These are phyloP conservation scores for Euura lappo DNA, from an alignment of 1,140 invertebrate species.

Conservation along the genomic window DNA sequence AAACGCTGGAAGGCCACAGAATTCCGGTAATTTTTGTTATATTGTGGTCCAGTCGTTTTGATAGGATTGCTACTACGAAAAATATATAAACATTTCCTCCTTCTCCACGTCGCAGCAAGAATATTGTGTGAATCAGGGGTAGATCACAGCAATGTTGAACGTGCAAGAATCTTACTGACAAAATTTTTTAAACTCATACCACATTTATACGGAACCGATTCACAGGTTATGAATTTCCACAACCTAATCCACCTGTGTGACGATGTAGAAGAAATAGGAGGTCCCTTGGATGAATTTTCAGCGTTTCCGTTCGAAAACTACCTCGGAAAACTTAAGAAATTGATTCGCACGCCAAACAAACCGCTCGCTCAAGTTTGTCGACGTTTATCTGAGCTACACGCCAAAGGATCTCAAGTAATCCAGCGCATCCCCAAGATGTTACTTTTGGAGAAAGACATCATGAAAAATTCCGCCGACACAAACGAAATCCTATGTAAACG, in stretches of 20 bases:
- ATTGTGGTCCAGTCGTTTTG: not conserved
- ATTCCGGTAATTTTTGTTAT: not conserved
- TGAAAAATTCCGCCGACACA: no score
- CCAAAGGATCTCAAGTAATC: no score
- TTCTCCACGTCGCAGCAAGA: not conserved
- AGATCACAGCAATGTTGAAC: not conserved
- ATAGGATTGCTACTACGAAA: not conserved
- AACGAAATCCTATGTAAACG: no score
- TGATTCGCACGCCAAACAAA: constrained; percentile 17
- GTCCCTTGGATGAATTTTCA: constrained; percentile 23
- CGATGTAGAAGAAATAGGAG: constrained; percentile 17
- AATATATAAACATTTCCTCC: not conserved
- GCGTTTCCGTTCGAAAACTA: constrained; percentile 28
- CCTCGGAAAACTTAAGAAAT: constrained; percentile 24
- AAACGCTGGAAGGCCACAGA: not conserved
- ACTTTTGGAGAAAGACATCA: no score
- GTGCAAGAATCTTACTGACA: not conserved
- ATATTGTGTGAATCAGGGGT: not conserved
- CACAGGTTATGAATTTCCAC: not conserved
- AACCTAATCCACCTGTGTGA: constrained; percentile 25
- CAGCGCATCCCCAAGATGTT: no score
- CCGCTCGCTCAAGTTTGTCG: constrained; percentile 28
- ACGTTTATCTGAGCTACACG: constrained; percentile 12
- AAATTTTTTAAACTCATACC: constrained; percentile 20
- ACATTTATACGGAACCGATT: constrained; percentile 12